Conservation (phyloP, 2,113 vertebrate species). For the Rhegmatorhina hoffmannsi region DNA sequence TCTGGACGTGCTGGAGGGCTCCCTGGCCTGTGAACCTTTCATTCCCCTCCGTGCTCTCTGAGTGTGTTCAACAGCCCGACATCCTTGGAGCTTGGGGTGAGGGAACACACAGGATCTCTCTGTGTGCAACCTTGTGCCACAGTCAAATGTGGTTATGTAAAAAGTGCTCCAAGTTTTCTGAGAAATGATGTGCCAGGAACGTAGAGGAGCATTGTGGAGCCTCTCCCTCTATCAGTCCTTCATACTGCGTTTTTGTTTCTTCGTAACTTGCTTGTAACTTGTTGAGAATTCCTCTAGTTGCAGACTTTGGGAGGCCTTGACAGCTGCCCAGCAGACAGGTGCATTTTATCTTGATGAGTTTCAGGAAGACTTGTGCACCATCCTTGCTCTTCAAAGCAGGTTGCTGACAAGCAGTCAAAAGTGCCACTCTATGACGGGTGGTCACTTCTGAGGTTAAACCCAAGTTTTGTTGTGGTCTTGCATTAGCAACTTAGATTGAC, state of each 20-base stretch:
- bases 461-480: neutral
- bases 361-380: neutral
- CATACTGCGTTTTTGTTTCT: neutral
- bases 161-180: neutral
- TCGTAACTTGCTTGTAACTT: neutral
- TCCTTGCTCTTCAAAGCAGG: neutral
- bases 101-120: neutral
- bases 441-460: slow-evolving; percentile 26
- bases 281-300: neutral
- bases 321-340: neutral
- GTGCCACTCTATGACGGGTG: neutral
- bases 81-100: neutral
- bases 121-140: neutral
- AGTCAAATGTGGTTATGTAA: neutral
- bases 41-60: neutral
- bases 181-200: neutral
- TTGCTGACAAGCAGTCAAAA: neutral
- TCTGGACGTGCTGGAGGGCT: neutral
- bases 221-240: neutral
- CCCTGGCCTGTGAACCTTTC: neutral
- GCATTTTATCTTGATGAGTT: neutral
- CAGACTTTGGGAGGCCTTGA: neutral
- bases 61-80: neutral
- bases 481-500: slow-evolving; percentile 40
- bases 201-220: neutral